Evolutionary conservation across 2,113 vertebrate genomes (phyloP).

Genomic region (Myotis davidii): DNA sequence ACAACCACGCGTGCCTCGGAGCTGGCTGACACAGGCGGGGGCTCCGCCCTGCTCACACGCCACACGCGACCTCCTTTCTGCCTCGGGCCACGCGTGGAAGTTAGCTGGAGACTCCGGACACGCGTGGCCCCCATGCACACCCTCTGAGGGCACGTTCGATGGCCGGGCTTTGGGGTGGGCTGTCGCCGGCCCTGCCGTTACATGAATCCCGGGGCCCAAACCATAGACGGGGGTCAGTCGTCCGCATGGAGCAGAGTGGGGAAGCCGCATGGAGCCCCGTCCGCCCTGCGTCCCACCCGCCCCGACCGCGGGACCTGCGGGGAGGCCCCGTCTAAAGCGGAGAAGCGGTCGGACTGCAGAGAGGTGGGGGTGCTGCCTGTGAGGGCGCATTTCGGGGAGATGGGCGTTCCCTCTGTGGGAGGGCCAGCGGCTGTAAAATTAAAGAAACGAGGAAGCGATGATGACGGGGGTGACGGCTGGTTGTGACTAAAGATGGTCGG

Average conservation of each 20-base stretch:
- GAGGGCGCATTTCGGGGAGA: neutral
- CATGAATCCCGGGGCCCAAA: no score
- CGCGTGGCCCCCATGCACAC: accelerated
- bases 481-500: accelerated
- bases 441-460: neutral
- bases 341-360: neutral
- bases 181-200: neutral
- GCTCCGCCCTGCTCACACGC: neutral
- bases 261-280: accelerated
- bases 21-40: accelerated
- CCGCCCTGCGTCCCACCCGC: neutral
- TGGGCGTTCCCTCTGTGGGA: neutral
- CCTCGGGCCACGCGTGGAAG: accelerated
- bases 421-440: neutral
- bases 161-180: neutral
- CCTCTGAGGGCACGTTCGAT: no score
- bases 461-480: accelerated
- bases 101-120: neutral
- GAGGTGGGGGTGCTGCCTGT: accelerated
- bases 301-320: neutral
- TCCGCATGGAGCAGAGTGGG: accelerated
- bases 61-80: no score
- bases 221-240: no score
- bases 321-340: neutral
- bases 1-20: accelerated